phyloP scores from a whole-genome alignment of 2,888 invertebrate genomes.

The Luperina testacea region DNA sequence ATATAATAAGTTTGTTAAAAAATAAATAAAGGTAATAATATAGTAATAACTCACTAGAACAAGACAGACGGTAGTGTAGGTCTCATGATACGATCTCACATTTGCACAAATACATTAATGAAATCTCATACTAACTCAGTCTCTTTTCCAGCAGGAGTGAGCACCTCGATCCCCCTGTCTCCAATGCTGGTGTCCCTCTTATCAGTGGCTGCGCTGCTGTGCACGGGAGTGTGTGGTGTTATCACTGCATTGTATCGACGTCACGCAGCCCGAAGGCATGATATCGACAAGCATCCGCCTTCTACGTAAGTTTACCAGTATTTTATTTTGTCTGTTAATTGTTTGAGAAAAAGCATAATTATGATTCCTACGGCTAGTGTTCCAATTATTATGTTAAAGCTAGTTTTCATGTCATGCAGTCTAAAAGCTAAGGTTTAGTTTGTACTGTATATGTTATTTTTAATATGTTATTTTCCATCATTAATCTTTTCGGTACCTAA shows the following conservation, averaged over 20 bases:
- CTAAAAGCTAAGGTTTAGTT: not conserved
- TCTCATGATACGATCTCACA: too few relatives aligned
- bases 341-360: not conserved
- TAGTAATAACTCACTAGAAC: too few relatives aligned
- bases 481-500: too few relatives aligned
- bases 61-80: too few relatives aligned
- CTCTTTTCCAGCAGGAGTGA: constrained; percentile 85
- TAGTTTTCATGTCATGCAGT: not conserved
- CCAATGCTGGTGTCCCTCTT: constrained; percentile 93
- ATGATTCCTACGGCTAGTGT: not conserved
- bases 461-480: too few relatives aligned
- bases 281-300: constrained; percentile 79
- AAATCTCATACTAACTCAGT: constrained; percentile 19
- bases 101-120: too few relatives aligned
- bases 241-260: constrained; percentile 93
- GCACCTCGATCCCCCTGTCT: constrained; percentile 91
- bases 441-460: not conserved
- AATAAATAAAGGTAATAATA: too few relatives aligned
- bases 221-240: constrained; percentile 93
- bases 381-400: not conserved
- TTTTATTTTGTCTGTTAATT: not conserved
- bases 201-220: constrained; percentile 93
- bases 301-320: constrained; percentile 72
- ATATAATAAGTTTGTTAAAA: too few relatives aligned
- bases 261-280: constrained; percentile 88